A percentile compares a stretch with the other conserved stretches of the same genome.
These are phyloP conservation scores for Helostoma temminkii DNA, from an alignment of 2,797 vertebrate genomes.

Conservation along the genomic window DNA sequence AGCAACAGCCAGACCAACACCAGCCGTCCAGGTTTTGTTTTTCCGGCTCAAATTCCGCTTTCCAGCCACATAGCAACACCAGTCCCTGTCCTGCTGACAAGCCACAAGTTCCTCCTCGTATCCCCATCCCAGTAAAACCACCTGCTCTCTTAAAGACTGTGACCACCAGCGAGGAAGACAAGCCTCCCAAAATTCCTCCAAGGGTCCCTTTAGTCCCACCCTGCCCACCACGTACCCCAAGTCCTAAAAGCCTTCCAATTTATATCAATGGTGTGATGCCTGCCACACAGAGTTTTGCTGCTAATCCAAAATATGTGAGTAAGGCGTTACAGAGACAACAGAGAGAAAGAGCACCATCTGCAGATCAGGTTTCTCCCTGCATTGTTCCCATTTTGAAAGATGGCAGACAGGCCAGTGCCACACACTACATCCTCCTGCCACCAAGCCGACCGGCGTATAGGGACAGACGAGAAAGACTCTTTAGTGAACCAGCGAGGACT, in stretches of 20 bases:
- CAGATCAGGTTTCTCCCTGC: conserved; percentile 79
- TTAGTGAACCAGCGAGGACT: conserved; percentile 86
- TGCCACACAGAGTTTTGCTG: conserved; percentile 97
- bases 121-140: conserved; percentile 89
- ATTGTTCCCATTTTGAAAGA: conserved; percentile 97
- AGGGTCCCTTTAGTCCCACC: conserved; percentile 89
- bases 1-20: conserved; percentile 66
- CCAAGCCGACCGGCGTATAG: conserved; percentile 88
- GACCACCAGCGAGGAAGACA: conserved; percentile 86
- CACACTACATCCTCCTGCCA: conserved; percentile 96
- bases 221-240: conserved; percentile 90
- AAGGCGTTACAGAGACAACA: conserved; percentile 90
- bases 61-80: conserved; percentile 63
- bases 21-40: conserved; percentile 81
- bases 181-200: conserved; percentile 94
- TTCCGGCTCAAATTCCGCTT: conserved; percentile 84
- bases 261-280: conserved; percentile 99
- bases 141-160: conserved; percentile 72
- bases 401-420: conserved; percentile 93
- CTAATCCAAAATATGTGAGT: conserved; percentile 97
- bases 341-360: conserved; percentile 84
- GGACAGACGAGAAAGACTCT: conserved; percentile 88
- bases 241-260: conserved; percentile 94
- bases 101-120: conserved; percentile 91
- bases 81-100: conserved; percentile 76